Base-by-base conservation (phyloP, 2,888 invertebrate species). In the Amphipoea oculea region DNA sequence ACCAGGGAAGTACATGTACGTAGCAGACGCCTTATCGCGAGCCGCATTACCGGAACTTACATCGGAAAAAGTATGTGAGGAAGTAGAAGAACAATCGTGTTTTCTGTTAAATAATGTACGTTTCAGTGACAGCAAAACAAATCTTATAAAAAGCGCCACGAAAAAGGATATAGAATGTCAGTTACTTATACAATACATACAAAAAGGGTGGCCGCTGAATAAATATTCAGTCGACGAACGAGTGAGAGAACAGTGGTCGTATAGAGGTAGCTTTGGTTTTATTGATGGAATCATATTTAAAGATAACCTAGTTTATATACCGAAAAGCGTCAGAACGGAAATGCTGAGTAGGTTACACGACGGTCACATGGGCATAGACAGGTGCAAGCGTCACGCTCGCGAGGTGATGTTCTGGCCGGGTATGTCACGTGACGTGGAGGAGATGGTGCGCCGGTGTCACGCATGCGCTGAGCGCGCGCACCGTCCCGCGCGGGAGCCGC, bases 291-390 rank as follows among this genome's bases (percentile, higher is more conserved):
- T 54, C 7, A 54, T 54, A 54, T 20, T 54, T 54, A 54, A 23
- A 54, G 20, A 54, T 7, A 54, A 54, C 54, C 23, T 54, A 54
- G 20, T 54, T 7, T 54, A 54, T 20, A 23, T 54, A 20, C 20
- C 54, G 20, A 54, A 54, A 54, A 54, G 20, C 20, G 20, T 54
- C 14, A 17, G 51, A 23, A 7, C 20, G 54, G 20, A 54, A 54
- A 54, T 54, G 54, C 54, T 20, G 54, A 23, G 54, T 7, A 62
- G 62, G 4, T n/a, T 62, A n/a, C 62, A 62, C 12, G n/a, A n/a
- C n/a, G 62, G 62, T 29, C 62, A 62, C n/a, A 62, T 62, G 62
- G 62, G 62, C 23, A 62, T 62, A 29, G 62, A 62, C 62, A 23
- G 62, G n/a, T 29, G n/a, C 62, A 62, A 62, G 29, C 57, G 57